These are phyloP conservation scores for Reticulitermes speratus DNA, from an alignment of 1,140 invertebrate species.

Conservation along the genomic window DNA sequence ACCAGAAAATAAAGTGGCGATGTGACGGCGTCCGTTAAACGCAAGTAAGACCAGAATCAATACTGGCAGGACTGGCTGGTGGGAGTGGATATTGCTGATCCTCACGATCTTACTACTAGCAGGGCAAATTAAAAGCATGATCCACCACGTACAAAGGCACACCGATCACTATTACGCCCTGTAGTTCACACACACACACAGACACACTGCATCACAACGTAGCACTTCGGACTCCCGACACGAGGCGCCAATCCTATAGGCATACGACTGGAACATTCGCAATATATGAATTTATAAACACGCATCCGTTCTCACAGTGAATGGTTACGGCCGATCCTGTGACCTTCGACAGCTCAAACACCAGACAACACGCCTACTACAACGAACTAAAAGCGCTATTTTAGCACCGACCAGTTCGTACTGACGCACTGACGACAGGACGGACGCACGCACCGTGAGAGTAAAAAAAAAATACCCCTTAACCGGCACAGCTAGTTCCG, in stretches of 20 bases:
- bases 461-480: background rate
- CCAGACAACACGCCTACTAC: background rate
- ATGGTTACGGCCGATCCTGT: background rate
- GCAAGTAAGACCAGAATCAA: background rate
- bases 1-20: background rate
- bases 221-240: background rate
- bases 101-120: background rate
- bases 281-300: background rate
- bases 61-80: background rate
- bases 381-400: background rate
- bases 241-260: background rate
- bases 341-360: background rate
- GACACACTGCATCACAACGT: background rate
- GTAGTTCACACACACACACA: background rate
- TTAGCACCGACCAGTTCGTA: background rate
- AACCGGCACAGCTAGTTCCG: background rate
- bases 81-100: background rate
- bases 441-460: background rate
- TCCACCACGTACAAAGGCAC: background rate
- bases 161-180: background rate
- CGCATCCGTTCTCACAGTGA: background rate
- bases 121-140: background rate
- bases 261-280: background rate
- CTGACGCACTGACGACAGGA: background rate
- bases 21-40: background rate